Conservation (phyloP, 2,888 invertebrate species). For the Tiliacea citrago region DNA sequence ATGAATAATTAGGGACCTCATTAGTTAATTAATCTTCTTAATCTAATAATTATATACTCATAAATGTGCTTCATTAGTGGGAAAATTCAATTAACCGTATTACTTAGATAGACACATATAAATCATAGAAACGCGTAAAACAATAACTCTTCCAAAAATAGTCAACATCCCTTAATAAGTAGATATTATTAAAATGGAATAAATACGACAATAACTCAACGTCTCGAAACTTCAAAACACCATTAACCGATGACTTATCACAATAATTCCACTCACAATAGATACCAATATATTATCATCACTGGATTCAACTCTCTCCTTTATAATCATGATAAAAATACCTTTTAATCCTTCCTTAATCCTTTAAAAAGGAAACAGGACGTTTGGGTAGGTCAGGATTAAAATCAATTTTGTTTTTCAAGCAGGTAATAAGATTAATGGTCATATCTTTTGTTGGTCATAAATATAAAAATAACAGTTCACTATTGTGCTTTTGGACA, state of each 20-base stretch:
- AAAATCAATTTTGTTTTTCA: slow-evolving; percentile 27
- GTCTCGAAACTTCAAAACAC: slow-evolving; percentile 25
- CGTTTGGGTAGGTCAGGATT: slow-evolving; percentile 59
- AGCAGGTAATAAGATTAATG: slow-evolving; percentile 13
- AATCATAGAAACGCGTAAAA: neutral
- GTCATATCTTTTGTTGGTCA: neutral
- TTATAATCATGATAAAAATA: slow-evolving; percentile 34
- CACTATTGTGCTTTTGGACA: neutral
- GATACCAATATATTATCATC: slow-evolving; percentile 23
- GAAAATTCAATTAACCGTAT: neutral
- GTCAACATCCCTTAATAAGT: neutral
- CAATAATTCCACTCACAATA: slow-evolving; percentile 20
- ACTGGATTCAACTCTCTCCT: slow-evolving; percentile 10
- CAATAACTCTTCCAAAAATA: neutral
- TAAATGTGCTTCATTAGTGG: neutral
- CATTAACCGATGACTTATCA: slow-evolving; percentile 23
- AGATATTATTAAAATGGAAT: neutral
- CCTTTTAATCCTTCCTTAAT: slow-evolving; percentile 36
- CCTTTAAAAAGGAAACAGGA: slow-evolving; percentile 31
- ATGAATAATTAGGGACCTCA: no score
- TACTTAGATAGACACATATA: neutral
- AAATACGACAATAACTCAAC: neutral
- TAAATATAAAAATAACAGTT: neutral
- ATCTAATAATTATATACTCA: neutral
- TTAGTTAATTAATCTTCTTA: no score